A percentile compares a stretch with the other conserved stretches of the same genome.
phyloP scores from a whole-genome alignment of 1,140 invertebrate species.

The Sogatella furcifera region DNA sequence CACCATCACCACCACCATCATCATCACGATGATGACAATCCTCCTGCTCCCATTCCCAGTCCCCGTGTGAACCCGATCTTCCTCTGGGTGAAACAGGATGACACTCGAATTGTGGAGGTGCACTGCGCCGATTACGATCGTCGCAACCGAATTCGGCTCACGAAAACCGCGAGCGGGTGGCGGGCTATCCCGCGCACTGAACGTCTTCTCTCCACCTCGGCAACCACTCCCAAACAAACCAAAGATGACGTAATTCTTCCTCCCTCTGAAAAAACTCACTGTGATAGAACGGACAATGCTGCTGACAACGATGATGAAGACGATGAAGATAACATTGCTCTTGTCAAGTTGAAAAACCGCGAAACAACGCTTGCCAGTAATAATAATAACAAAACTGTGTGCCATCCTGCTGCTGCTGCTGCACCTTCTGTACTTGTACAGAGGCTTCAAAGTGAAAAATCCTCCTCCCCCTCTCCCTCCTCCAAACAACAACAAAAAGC shows the following conservation, averaged over 20 bases:
- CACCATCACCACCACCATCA: not conserved
- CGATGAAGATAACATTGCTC: constrained; percentile 20
- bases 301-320: constrained; percentile 19
- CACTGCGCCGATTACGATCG: constrained; percentile 76
- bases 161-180: constrained; percentile 68
- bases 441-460: no score
- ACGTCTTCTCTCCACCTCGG: constrained; percentile 42
- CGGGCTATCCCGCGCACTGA: constrained; percentile 65
- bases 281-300: constrained; percentile 2
- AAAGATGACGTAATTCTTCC: no score
- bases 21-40: constrained; percentile 7
- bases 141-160: constrained; percentile 65
- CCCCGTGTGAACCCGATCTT: constrained; percentile 67
- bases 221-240: not conserved
- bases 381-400: constrained; percentile 28
- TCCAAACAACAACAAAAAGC: not conserved
- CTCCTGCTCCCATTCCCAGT: constrained; percentile 1
- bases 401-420: no score
- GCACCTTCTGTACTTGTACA: no score
- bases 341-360: not conserved
- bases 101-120: constrained; percentile 66
- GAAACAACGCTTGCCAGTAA: not conserved
- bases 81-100: constrained; percentile 64
- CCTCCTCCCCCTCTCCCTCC: no score
- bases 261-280: not conserved